These are phyloP conservation scores for Cheilosia urbana DNA, from an alignment of 2,888 invertebrate species.

Conservation along the genomic window DNA sequence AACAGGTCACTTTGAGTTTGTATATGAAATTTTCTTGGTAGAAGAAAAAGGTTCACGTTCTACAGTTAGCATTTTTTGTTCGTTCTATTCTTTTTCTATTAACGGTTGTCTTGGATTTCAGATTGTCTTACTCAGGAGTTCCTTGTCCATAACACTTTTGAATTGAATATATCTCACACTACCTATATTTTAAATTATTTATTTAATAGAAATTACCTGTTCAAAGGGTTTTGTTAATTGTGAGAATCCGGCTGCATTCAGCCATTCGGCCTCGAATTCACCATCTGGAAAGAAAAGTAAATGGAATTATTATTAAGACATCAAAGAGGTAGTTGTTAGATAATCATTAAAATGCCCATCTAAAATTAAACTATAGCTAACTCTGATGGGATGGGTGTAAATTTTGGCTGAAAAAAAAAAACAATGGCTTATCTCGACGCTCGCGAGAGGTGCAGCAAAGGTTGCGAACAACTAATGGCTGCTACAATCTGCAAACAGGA, in stretches of 20 bases:
- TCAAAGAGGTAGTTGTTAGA: conserved; percentile 2
- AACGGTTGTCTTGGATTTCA: neutral
- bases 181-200: neutral
- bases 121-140: neutral
- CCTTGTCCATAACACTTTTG: neutral
- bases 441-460: no score
- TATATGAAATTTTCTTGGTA: conserved; percentile 23
- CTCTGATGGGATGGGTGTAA: neutral
- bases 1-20: conserved; percentile 53
- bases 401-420: no score
- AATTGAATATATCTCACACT: neutral
- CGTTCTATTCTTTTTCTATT: neutral
- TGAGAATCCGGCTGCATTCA: conserved; percentile 85
- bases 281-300: conserved; percentile 83
- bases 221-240: conserved; percentile 84
- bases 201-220: conserved; percentile 79
- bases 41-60: conserved; percentile 47
- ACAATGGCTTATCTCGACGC: no score
- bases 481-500: no score
- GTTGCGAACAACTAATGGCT: no score
- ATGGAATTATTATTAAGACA: neutral
- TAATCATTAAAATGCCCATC: neutral
- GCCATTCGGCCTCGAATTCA: conserved; percentile 85
- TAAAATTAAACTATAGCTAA: neutral
- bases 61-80: neutral